Evolutionary conservation across 2,113 vertebrate genomes (phyloP), one percentile per base, ranked within the genome.

Genomic region (Halichoeres trimaculatus): DNA sequence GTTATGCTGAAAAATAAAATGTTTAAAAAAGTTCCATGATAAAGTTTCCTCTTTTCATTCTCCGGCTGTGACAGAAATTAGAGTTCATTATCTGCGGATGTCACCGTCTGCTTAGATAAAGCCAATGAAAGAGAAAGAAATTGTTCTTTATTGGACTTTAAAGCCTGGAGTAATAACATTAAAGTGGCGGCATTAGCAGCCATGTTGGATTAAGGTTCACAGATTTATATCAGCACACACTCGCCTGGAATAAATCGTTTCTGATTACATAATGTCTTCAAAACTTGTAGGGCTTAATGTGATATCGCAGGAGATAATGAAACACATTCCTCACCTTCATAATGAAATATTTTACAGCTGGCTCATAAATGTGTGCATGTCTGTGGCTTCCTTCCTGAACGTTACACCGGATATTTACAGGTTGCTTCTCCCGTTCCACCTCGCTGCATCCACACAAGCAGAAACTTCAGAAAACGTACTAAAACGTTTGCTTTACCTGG

Each of bases 1-100:
- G 16, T 45, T 45, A 45, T 16, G 43, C 17, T 8, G 17, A 45
- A 45, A 45, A 45, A 45, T 45, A 45, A 45, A 78, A 70, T 70
- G 65, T 60, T 78, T 69, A 48, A 66, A 78, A 55, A 60, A 43
- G 41, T 61, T 35, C 36, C 5, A 12, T 6, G 56, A 75, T 65
- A 40, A 75, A 19, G 19, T 22, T 55, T 45, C 17, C 43, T 45
- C 58, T 71, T 48, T 20, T 30, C 51, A 38, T 20, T 19, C 17
- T 3, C 45, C 4, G 10, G 30, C 73, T 60, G 47, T 10, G 61
- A 76, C 70, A 72, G 51, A 82, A 81, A 71, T 69, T 40, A 78
- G 70, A 79, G 71, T 72, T 75, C 62, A 73, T 68, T 82, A 79
- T 85, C 75, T 78, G 20, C 61, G 34, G 54, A 77, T 56, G 69